Percentiles rank a stretch among this genome's conserved stretches.
These are phyloP conservation scores for Napeogenes inachia DNA, from an alignment of 2,888 invertebrate species.

Conservation along the genomic window DNA sequence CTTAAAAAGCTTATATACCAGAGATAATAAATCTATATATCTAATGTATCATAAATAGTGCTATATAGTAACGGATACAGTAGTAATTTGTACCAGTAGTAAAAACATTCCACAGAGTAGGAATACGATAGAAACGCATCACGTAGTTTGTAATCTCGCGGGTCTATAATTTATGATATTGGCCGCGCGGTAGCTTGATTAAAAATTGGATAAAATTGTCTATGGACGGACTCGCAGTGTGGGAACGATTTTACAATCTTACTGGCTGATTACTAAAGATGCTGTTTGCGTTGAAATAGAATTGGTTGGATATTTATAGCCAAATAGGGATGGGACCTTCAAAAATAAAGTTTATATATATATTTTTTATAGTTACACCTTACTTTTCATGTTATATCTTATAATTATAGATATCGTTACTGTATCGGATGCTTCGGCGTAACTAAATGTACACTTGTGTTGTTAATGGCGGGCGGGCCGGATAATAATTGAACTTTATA, in stretches of 20 bases:
- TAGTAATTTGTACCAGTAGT: not conserved
- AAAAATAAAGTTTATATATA: too few species aligned
- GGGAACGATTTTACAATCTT: slow-evolving; percentile 3
- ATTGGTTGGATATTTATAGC: not conserved
- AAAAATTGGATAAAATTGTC: slow-evolving; percentile 67
- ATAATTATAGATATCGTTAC: too few species aligned
- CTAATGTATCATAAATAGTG: not conserved
- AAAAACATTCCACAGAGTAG: slow-evolving; percentile 2
- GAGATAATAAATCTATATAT: not conserved
- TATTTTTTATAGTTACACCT: too few species aligned
- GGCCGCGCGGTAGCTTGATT: slow-evolving; percentile 68
- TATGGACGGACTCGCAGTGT: slow-evolving; percentile 42
- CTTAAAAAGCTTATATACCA: not conserved
- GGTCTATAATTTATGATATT: slow-evolving; percentile 73
- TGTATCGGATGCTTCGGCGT: slow-evolving; percentile 11
- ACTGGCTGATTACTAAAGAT: slow-evolving; percentile 2
- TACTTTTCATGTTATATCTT: too few species aligned
- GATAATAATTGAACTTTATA: slow-evolving; percentile 26
- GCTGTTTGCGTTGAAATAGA: slow-evolving; percentile 15
- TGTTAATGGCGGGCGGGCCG: slow-evolving; percentile 32
- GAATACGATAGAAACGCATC: slow-evolving; percentile 9
- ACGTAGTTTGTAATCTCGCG: slow-evolving; percentile 56
- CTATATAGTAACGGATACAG: not conserved
- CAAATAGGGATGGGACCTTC: not conserved
- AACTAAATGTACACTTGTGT: slow-evolving; percentile 36